Base-by-base conservation (phyloP, 2,113 vertebrate genomes). In the Euleptes europaea region DNA sequence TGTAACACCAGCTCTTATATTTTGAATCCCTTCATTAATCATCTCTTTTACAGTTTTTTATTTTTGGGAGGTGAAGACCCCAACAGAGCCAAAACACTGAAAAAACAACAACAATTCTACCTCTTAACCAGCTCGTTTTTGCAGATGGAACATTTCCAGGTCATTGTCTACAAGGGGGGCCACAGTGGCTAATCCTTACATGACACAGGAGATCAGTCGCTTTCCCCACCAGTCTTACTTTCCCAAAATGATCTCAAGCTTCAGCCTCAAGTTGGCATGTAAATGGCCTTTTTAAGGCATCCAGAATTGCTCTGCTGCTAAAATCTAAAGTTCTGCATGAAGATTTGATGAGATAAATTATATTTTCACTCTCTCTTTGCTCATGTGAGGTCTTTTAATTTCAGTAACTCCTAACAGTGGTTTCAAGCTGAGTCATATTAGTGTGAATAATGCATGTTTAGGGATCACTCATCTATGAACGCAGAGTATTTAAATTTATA, bases 391-490 rank as follows among this genome's bases (percentile, higher is more conserved):
- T 90, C 94, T 95, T 95, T 95, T 90, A 90, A 93, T 93, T 93
- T 94, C 93, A 89, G 92, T 94, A 94, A 96, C 94, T 93, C 96
- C 94, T 96, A 21, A 93, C 88, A 88, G 94, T 89, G 92, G 83
- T 81, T 92, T 88, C 51, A 93, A 80, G 81, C 92, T 90, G 91
- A 92, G 87, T 85, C 81, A 3, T 91, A 94, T 92, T 89, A 88
- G 88, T 71, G 88, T 94, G 94, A 94, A 96, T 96, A 94, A 95
- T 94, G 88, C 90, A 95, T 95, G 95, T 93, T 92, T 89, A 88
- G 94, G 92, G 94, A 94, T 93, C 90, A 89, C 81, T 95, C 91
- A 85, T 91, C 92, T 90, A 40, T 91, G 92, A 94, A 91, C 83
- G 84, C 88, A 86, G 82, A 90, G 90, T 90, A 90, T 95, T 96